Conservation (phyloP, 2,797 vertebrate genomes). For the Myotis findleyi region DNA sequence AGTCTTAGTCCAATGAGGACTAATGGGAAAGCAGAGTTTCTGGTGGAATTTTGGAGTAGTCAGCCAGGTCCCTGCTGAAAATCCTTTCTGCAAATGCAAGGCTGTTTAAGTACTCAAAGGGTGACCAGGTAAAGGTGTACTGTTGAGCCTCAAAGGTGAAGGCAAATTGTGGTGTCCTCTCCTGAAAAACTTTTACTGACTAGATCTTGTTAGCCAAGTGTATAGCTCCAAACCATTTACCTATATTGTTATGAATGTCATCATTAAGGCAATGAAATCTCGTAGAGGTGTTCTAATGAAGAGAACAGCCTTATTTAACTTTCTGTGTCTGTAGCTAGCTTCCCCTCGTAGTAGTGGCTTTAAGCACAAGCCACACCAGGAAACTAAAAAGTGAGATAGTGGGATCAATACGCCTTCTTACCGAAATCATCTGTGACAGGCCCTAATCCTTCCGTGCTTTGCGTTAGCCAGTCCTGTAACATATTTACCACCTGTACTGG, state of each 20-base stretch:
- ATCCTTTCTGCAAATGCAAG: background rate
- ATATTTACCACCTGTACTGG: background rate
- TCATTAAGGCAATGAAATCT: background rate
- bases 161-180: background rate
- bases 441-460: background rate
- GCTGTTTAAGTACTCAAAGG: background rate
- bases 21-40: background rate
- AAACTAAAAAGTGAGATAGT: background rate
- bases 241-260: background rate
- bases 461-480: background rate
- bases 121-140: background rate
- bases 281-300: background rate
- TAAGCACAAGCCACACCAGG: background rate
- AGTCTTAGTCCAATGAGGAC: background rate
- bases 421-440: background rate
- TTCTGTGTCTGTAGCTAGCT: background rate
- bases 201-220: background rate
- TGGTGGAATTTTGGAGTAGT: background rate
- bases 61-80: background rate
- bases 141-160: background rate
- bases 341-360: background rate
- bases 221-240: background rate
- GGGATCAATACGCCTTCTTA: background rate
- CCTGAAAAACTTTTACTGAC: background rate
- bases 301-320: background rate